Evolutionary conservation across 1,140 invertebrate species (phyloP), one percentile per base, ranked within the genome.

Genomic region (Carposina sasakii): DNA sequence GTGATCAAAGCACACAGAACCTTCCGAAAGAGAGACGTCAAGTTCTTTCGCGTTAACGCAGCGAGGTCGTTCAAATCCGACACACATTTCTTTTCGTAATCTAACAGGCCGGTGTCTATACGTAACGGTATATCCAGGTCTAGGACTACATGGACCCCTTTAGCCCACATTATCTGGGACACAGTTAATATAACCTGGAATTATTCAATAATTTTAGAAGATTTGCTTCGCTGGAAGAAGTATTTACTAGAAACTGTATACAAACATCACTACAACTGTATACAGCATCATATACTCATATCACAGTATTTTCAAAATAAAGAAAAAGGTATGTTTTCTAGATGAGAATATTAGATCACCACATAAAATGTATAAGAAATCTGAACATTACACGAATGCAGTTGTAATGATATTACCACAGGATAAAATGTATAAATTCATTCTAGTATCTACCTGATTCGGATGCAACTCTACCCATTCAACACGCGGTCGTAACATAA

Each of bases 131-230:
- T 56, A 31, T 55, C 76, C 54, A 56, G 76, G 68, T 91, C 90
- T 8, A 96, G 86, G 57, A 94, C 90, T 37, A 87, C 78, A 54
- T 94, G 92, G 1, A 96, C 90, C 40, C 90, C 88, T 62, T 86
- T 82, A 1, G 93, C 91, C 95, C 95, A 96, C 87, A 94, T 93
- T 50, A 95, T 91, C 82, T 96, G 94, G 0, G 93, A 94, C 0
- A 96, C 92, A 1, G 93, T 92, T 19, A 96, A 74, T 1, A 95
- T 88, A 15, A 88, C 73, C 86, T 76, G 65, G 42, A 57, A 58
- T 20, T 20, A 24, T 19, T 34, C n/a, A 46, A 2, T 28, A 39
- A 19, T 4, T 24, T 3, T 19, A 24, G 9, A 26, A 26, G 5
- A 26, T 26, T 26, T 5, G 24, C 24, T 5, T 26, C 5, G 24